Conservation (phyloP, 2,888 invertebrate genomes). For the Parnassius orleans region DNA sequence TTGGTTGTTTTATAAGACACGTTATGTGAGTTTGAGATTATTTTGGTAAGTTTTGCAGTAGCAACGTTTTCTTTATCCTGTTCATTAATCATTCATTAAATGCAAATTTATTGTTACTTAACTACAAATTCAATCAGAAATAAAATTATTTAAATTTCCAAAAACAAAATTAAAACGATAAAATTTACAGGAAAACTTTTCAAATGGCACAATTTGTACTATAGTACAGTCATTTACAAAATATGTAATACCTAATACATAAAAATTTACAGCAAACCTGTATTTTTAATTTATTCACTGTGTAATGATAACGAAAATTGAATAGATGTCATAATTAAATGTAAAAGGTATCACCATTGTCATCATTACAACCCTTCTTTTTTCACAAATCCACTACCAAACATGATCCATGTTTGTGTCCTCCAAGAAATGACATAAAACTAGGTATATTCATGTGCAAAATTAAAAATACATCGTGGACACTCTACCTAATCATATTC, state of each 20-base stretch:
- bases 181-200: slow-evolving; percentile 17
- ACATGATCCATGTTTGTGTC: no score
- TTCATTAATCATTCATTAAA: not conserved
- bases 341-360: no score
- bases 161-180: slow-evolving; percentile 11
- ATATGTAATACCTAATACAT: not conserved
- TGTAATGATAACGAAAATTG: no score
- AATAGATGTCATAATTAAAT: no score
- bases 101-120: not conserved
- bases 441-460: not conserved
- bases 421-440: no score
- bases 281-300: no score
- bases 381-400: no score
- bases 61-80: no score
- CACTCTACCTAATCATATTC: not conserved
- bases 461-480: slow-evolving; percentile 3
- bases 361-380: no score
- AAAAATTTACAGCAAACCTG: no score
- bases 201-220: slow-evolving; percentile 30
- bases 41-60: no score
- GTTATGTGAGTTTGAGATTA: not conserved
- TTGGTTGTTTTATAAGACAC: slow-evolving; percentile 34
- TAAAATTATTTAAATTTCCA: slow-evolving; percentile 13
- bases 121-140: slow-evolving; percentile 12
- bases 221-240: slow-evolving; percentile 28